Evolutionary conservation across 2,113 vertebrate species (phyloP).

Genomic region (Neolamprologus cancellatus): DNA sequence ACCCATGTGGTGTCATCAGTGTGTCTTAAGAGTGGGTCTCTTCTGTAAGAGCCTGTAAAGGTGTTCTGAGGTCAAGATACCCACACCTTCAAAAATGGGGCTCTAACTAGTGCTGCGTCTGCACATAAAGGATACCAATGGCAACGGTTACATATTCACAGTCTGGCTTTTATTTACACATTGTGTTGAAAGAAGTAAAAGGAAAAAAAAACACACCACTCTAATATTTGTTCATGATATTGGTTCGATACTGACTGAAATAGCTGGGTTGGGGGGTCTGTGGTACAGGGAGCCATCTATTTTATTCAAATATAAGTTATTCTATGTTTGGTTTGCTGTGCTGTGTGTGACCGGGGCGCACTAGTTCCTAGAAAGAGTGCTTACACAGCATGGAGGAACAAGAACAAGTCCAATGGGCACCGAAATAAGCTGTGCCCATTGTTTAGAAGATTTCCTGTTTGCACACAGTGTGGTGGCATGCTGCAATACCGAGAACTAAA

Average conservation of each 20-base stretch:
- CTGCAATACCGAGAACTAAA: neutral
- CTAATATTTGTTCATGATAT: neutral
- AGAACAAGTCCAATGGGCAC: neutral
- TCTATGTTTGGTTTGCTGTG: neutral
- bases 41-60: neutral
- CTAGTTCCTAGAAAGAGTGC: neutral
- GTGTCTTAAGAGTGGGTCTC: neutral
- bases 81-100: neutral
- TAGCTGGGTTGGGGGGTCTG: neutral
- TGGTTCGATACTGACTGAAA: accelerated
- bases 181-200: neutral
- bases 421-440: neutral
- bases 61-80: neutral
- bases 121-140: neutral
- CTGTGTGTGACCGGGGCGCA: neutral
- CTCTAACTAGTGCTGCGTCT: neutral
- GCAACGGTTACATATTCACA: neutral
- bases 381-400: neutral
- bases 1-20: neutral
- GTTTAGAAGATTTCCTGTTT: neutral
- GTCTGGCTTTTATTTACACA: neutral
- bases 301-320: neutral
- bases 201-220: accelerated
- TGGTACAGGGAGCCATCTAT: neutral
- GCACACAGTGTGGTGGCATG: neutral